Evolutionary conservation across 2,888 invertebrate species (phyloP).

Genomic region (Amiota communis): DNA sequence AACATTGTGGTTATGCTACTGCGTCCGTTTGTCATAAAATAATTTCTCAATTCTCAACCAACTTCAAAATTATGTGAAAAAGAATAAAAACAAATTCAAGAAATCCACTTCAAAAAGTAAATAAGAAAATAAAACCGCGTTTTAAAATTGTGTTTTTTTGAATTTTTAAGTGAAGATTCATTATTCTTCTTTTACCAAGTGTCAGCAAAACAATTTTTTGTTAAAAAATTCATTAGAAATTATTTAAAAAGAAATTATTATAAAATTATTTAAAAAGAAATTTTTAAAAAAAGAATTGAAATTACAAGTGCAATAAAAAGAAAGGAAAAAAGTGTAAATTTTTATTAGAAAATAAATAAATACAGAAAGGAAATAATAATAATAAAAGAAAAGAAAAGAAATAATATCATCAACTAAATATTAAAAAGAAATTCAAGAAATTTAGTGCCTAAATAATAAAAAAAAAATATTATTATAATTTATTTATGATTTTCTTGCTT

Average conservation of each 20-base stretch:
- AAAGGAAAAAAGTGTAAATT: conserved; percentile 28
- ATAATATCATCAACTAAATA: conserved; percentile 1
- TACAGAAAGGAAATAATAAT: conserved; percentile 12
- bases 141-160: background rate
- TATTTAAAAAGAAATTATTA: conserved; percentile 39
- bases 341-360: conserved; percentile 26
- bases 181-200: too few relatives aligned
- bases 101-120: background rate
- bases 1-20: conserved; percentile 68
- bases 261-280: background rate
- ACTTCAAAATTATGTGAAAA: background rate
- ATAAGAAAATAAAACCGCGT: background rate
- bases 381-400: conserved; percentile 18
- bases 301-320: conserved; percentile 6
- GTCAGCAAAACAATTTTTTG: background rate
- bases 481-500: too few relatives aligned
- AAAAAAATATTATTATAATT: too few relatives aligned
- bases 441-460: background rate
- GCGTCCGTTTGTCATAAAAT: background rate
- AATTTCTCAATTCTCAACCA: background rate
- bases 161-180: too few relatives aligned
- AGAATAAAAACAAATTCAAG: background rate
- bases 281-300: background rate
- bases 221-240: too few relatives aligned
- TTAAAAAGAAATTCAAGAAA: conserved; percentile 2